Percentiles rank a stretch among this genome's conserved stretches.
Conservation (phyloP, 2,113 vertebrate genomes). For the Alligator sinensis region DNA sequence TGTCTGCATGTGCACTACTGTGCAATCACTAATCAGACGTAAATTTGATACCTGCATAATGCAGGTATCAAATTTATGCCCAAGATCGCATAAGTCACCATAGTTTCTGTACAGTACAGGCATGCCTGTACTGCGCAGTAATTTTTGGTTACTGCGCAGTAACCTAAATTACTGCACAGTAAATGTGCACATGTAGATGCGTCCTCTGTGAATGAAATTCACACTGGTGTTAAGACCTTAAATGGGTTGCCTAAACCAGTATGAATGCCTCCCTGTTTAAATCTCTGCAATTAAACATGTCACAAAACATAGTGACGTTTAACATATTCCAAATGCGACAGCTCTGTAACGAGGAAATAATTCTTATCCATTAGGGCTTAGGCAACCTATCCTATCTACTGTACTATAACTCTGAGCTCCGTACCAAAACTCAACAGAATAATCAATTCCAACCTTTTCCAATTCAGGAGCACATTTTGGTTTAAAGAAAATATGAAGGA, state of each 20-base stretch:
- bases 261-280: not conserved
- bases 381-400: not conserved
- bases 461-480: not conserved
- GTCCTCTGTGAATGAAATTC: conserved; percentile 6
- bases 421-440: not conserved
- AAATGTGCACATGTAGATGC: too few relatives aligned
- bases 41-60: too few relatives aligned
- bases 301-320: not conserved
- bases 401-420: not conserved
- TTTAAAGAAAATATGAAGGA: not conserved
- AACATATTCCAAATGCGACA: conserved; percentile 6
- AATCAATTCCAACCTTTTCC: not conserved
- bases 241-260: not conserved
- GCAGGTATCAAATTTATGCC: too few relatives aligned
- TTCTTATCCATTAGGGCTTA: not conserved
- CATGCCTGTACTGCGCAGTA: too few relatives aligned
- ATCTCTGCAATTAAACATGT: not conserved
- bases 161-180: too few relatives aligned
- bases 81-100: too few relatives aligned
- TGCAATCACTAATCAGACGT: too few relatives aligned
- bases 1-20: too few relatives aligned
- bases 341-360: not conserved
- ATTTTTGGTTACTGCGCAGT: too few relatives aligned
- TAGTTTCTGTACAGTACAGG: too few relatives aligned
- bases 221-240: not conserved